Evolutionary conservation across 2,888 invertebrate genomes (phyloP), one percentile per base, ranked within the genome.

Genomic region (Romanomermis culicivorax): DNA sequence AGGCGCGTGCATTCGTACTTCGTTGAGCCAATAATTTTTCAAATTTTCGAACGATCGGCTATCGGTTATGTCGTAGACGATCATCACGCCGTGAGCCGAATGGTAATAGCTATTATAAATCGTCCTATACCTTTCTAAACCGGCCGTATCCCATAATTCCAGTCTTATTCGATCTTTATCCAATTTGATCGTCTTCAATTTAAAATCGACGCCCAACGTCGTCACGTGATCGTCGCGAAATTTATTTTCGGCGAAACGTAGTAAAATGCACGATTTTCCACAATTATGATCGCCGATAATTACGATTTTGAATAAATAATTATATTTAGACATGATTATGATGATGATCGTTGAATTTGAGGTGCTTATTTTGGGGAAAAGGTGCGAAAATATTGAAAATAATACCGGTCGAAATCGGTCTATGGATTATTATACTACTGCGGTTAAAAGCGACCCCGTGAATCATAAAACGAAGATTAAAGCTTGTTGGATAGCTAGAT

Each of bases 61-160:
- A 62, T 64, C 61, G 7, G 59, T 59, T 29, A 68, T 61, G 56
- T 68, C 68, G 57, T 65, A 68, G 2, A 68, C 68, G 55, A 66
- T 66, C 62, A 68, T 67, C 2, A 68, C 66, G 17, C 68, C 68
- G 55, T 68, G 68, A 1, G 68, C 68, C 14, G 68, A 68, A 55
- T 68, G 68, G 57, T 68, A 68, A 54, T 68, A 68, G 4, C 65
- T 65, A 54, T 68, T 68, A 61, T 68, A 68, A 47, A 68, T 68
- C 4, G 68, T 68, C 45, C 68, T 57, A 50, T 27, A 47, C 43
- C 55, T 24, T 48, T 56, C 51, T 26, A 60, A 11, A 20, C 56
- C 56, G 17, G 56, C 56, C 7, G 55, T 57, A 29, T 54, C 57
- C 61, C 63, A 62, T 14, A 62, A 54, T 48, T 62, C 63, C 17